A percentile compares a stretch with the other conserved stretches of the same genome.
phyloP scores from a whole-genome alignment of 2,113 vertebrate species.

The Lasiurus cinereus region DNA sequence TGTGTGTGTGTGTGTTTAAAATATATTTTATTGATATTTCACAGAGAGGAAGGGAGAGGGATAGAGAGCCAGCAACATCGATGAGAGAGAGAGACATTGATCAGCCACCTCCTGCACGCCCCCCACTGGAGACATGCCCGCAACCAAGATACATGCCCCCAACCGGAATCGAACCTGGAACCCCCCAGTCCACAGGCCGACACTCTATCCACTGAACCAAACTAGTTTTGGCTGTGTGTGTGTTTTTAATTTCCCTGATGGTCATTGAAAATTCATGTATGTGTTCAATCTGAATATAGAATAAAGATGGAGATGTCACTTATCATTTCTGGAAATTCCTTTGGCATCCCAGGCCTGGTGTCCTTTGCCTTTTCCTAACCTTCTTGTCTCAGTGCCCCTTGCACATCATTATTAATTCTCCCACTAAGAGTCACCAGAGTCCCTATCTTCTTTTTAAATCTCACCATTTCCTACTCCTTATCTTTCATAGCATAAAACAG shows the following conservation, averaged over 20 bases:
- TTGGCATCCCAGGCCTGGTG: neutral
- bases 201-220: too few relatives aligned
- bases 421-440: neutral
- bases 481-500: constrained; percentile 38
- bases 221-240: too few relatives aligned
- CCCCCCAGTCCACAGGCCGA: too few relatives aligned
- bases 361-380: neutral
- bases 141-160: too few relatives aligned
- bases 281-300: neutral
- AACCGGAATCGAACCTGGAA: too few relatives aligned
- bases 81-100: too few relatives aligned
- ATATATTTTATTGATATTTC: too few relatives aligned
- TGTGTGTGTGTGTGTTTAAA: too few relatives aligned
- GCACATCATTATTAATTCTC: neutral
- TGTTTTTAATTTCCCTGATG: neutral
- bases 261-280: neutral
- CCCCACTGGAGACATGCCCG: too few relatives aligned
- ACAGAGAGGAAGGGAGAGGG: too few relatives aligned
- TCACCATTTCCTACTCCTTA: neutral
- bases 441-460: neutral
- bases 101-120: too few relatives aligned
- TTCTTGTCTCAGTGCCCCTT: neutral
- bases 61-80: too few relatives aligned
- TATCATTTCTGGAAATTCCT: neutral
- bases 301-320: neutral